Percentiles rank a stretch among this genome's conserved stretches.
These are phyloP conservation scores for Lycopodina hypogea DNA, from an alignment of 37 sponge, comb jelly and placozoan species.

Conservation along the genomic window DNA sequence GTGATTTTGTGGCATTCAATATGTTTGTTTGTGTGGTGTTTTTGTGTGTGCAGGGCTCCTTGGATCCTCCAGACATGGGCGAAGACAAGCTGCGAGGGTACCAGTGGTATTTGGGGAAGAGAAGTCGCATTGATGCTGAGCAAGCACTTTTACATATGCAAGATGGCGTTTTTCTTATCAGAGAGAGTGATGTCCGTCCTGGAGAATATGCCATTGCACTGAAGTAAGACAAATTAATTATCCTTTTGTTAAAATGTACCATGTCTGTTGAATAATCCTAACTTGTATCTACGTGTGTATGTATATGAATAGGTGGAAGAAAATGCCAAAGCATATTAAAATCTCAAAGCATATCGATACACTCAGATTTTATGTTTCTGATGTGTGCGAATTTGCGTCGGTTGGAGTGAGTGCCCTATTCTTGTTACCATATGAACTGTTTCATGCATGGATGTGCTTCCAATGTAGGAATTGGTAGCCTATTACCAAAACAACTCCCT, in stretches of 20 bases:
- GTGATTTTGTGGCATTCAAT: background rate
- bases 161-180: conserved; percentile 81
- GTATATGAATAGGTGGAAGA: conserved; percentile 54
- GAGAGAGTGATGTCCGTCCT: conserved; percentile 84
- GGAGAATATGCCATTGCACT: conserved; percentile 89
- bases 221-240: conserved; percentile 39
- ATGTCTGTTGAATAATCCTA: background rate
- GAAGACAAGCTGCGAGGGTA: conserved; percentile 13
- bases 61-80: background rate
- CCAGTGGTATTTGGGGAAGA: conserved; percentile 70
- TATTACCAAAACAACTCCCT: conserved; percentile 73
- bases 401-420: conserved; percentile 28
- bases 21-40: too few relatives aligned
- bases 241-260: background rate
- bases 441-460: background rate
- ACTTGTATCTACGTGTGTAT: background rate
- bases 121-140: conserved; percentile 83
- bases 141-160: conserved; percentile 33
- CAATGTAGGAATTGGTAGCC: conserved; percentile 61
- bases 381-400: conserved; percentile 62
- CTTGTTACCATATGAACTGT: background rate
- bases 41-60: background rate
- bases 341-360: conserved; percentile 53
- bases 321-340: conserved; percentile 83
- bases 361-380: conserved; percentile 59